Base-by-base conservation (phyloP, 1,140 invertebrate genomes). In the Hetaerina americana region DNA sequence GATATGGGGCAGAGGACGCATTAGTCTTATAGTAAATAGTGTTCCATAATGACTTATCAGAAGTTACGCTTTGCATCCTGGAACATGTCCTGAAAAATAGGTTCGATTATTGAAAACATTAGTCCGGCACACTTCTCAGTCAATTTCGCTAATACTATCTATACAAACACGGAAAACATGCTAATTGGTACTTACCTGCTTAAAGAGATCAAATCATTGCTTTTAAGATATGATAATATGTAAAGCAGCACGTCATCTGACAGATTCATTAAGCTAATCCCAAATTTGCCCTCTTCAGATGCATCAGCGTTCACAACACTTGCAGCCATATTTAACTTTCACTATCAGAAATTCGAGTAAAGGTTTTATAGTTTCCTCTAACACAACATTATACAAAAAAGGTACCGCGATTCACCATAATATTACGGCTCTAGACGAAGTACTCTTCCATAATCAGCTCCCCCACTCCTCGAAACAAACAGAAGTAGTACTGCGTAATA, bases 181-280 rank as follows among this genome's bases (percentile, higher is more conserved):
- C 31, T 10, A 6, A 66, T 28, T 68, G 70, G 66, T 72, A 79
- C 80, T 83, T 76, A 86, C 84, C 81, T 80, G 73, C 81, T 81
- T 69, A 86, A 31, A 66, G 82, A 77, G 77, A 83, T 74, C 5
- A 85, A 79, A 75, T 85, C 82, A 70, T 80, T 78, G 0, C 82
- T 80, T 74, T 79, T 75, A 31, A 85, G 75, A 77, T 81, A 80
- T 73, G 83, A 82, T 68, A 85, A 80, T 74, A 85, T 85, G 74
- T 85, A 80, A 71, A 83, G 77, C 18, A 85, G 76, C 31, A 85
- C 76, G 77, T 85, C 84, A 75, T 85, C 83, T 6, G 83, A 83
- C 68, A 85, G 80, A 70, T 78, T 75, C 12, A 82, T 18, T 12
- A 57, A 10, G 10, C 22, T 57, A n/a, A 57, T 57, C 22, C 40